Conservation (phyloP, 2,797 vertebrate genomes). For the Coilia nasus region DNA sequence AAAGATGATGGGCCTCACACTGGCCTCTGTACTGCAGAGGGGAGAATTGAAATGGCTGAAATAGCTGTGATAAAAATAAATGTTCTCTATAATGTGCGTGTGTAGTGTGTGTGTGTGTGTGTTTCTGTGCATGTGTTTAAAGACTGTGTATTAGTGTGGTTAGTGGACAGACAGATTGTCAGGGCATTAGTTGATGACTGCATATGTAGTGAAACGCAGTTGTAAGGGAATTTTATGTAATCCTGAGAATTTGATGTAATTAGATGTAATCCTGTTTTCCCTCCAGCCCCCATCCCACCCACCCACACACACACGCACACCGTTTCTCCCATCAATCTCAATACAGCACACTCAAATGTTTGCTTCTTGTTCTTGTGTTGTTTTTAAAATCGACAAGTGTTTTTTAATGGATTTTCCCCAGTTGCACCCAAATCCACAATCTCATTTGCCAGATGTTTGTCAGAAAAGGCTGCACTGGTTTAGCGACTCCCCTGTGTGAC, state of each 20-base stretch:
- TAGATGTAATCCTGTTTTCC: slow-evolving; percentile 15
- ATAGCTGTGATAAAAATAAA: neutral
- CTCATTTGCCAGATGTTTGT: neutral
- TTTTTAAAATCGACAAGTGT: neutral
- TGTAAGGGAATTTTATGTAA: neutral
- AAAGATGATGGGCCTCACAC: neutral
- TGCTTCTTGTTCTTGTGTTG: neutral
- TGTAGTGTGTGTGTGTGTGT: neutral
- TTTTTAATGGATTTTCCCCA: slow-evolving; percentile 15
- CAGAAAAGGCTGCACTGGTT: neutral
- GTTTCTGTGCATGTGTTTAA: neutral
- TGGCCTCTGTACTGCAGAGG: neutral
- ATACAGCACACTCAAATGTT: neutral
- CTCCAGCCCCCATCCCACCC: neutral
- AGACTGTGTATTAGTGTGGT: neutral
- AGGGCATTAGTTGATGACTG: neutral
- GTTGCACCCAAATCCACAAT: slow-evolving; percentile 3
- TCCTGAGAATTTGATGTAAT: no score
- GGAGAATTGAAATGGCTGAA: neutral
- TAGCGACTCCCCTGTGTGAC: neutral
- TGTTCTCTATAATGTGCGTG: neutral
- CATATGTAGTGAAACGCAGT: slow-evolving; percentile 21
- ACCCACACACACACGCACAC: no score
- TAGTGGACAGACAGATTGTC: slow-evolving; percentile 7
- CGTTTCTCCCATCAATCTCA: no score